phyloP scores from a whole-genome alignment of 2,797 vertebrate species.

The Falco peregrinus region DNA sequence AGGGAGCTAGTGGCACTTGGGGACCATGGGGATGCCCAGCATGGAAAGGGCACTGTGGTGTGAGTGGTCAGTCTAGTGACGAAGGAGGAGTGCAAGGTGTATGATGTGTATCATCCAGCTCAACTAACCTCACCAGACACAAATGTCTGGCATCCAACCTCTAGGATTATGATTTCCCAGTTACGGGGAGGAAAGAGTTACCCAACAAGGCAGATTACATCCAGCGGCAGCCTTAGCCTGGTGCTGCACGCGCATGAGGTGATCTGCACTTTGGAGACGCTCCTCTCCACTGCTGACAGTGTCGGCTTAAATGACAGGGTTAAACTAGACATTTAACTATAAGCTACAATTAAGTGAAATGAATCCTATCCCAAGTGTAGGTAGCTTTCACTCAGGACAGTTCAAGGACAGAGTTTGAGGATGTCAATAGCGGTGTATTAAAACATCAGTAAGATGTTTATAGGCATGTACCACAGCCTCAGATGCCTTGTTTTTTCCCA shows the following conservation, averaged over 20 bases:
- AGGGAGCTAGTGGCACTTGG: not conserved
- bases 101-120: not conserved
- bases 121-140: not conserved
- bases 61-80: not conserved
- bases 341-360: not conserved
- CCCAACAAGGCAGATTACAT: not conserved
- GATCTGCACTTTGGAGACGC: not conserved
- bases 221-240: not conserved
- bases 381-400: not conserved
- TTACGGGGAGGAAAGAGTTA: not conserved
- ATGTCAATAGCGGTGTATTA: not conserved
- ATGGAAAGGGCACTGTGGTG: not conserved
- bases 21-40: not conserved
- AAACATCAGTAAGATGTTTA: not conserved
- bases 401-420: not conserved
- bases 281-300: not conserved
- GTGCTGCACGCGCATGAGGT: not conserved
- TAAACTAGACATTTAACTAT: not conserved
- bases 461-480: not conserved
- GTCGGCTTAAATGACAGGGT: not conserved
- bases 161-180: not conserved
- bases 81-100: not conserved
- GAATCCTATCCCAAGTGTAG: not conserved
- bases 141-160: not conserved
- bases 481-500: not conserved